Conservation (phyloP, 2,113 vertebrate species). For the Oncorhynchus masou region DNA sequence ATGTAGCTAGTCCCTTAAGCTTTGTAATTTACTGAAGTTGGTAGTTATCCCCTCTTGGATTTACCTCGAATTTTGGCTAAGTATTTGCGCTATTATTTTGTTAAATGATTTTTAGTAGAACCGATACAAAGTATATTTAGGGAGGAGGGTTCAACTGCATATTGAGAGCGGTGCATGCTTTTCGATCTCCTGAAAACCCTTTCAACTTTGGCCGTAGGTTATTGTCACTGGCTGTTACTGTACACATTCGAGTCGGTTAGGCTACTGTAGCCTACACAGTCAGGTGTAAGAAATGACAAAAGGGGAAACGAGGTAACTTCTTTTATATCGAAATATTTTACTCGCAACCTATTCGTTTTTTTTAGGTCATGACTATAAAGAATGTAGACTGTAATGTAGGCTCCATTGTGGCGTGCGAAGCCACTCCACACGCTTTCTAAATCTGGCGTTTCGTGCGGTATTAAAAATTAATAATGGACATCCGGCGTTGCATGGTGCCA, state of each 20-base stretch:
- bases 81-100: background rate
- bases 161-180: background rate
- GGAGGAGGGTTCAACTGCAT: background rate
- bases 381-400: background rate
- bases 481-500: slow-evolving; percentile 66
- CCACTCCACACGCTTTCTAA: slow-evolving; percentile 41
- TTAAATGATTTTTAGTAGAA: background rate
- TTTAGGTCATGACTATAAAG: background rate
- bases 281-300: slow-evolving; percentile 25
- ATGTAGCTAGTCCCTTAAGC: background rate
- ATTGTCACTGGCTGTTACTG: background rate
- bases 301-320: slow-evolving; percentile 24
- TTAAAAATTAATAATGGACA: slow-evolving; percentile 70
- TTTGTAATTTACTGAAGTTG: slow-evolving; percentile 26
- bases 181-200: slow-evolving; percentile 4
- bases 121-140: background rate
- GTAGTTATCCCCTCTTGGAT: background rate
- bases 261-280: background rate
- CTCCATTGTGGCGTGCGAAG: background rate
- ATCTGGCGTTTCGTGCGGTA: slow-evolving; percentile 30
- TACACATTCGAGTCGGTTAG: background rate
- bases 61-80: background rate
- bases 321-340: background rate
- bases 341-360: background rate
- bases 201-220: slow-evolving; percentile 23